phyloP scores from a whole-genome alignment of 1,140 invertebrate genomes.

The Chironomus tepperi region DNA sequence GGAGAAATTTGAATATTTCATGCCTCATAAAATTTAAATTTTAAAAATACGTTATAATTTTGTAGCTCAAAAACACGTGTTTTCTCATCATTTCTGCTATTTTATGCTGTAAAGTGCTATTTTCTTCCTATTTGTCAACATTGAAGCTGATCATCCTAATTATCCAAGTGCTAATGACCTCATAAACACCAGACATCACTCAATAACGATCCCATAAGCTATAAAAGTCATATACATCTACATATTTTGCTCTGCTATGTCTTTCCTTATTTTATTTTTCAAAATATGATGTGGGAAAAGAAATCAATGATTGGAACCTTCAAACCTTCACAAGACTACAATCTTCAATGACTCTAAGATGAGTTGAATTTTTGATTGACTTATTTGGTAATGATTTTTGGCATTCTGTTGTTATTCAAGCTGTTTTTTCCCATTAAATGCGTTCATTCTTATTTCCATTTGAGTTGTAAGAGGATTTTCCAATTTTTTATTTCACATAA shows the following conservation, averaged over 20 bases:
- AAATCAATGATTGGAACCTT: constrained; percentile 8
- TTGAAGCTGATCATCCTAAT: too few species aligned
- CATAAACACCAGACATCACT: too few species aligned
- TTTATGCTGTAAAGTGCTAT: too few species aligned
- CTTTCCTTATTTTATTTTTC: background rate
- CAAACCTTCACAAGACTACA: background rate
- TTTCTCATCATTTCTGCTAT: too few species aligned
- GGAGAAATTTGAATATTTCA: too few species aligned
- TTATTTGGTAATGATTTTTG: background rate
- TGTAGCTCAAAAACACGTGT: too few species aligned
- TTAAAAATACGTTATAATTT: too few species aligned
- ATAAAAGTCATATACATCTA: background rate
- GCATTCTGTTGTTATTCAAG: background rate
- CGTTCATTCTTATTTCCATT: background rate
- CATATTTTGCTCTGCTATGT: background rate
- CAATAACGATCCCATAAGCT: too few species aligned
- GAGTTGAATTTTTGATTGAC: constrained; percentile 1
- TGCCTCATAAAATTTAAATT: too few species aligned
- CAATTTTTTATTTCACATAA: background rate
- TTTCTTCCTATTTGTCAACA: too few species aligned
- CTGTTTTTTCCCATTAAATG: background rate
- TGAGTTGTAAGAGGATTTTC: background rate
- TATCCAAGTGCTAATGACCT: too few species aligned
- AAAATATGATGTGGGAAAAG: constrained; percentile 7
- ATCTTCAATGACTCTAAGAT: background rate